phyloP scores from a whole-genome alignment of 2,113 vertebrate species.

The Equus quagga region DNA sequence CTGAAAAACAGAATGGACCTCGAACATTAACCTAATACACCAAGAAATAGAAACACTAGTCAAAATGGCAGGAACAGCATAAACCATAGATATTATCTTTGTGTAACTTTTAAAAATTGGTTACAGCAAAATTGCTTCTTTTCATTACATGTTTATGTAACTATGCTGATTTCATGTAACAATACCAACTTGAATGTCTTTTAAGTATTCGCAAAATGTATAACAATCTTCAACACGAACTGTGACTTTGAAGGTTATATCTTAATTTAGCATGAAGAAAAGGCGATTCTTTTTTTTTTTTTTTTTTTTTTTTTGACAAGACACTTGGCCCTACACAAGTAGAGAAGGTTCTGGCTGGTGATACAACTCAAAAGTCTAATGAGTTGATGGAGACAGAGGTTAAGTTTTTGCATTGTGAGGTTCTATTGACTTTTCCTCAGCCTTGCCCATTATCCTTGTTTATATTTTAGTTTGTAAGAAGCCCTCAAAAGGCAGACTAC shows the following conservation, averaged over 20 bases:
- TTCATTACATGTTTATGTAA: slow-evolving; percentile 54
- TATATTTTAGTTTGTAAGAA: slow-evolving; percentile 22
- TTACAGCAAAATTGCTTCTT: slow-evolving; percentile 67
- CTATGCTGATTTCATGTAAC: slow-evolving; percentile 51
- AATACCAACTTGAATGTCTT: slow-evolving; percentile 52
- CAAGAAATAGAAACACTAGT: slow-evolving; percentile 65
- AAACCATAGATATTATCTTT: slow-evolving; percentile 57
- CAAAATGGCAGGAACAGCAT: slow-evolving; percentile 57
- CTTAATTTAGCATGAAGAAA: slow-evolving; percentile 5
- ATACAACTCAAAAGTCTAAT: slow-evolving; percentile 23
- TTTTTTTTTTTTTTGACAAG: not conserved
- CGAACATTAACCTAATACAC: slow-evolving; percentile 67
- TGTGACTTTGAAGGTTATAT: slow-evolving; percentile 35
- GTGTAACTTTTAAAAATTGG: slow-evolving; percentile 23
- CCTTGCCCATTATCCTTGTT: slow-evolving; percentile 31
- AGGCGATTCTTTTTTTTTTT: not conserved
- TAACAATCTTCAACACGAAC: slow-evolving; percentile 13
- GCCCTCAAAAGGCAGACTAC: slow-evolving; percentile 32
- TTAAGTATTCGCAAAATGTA: slow-evolving; percentile 53
- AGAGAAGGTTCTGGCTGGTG: not conserved
- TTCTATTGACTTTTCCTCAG: slow-evolving; percentile 57
- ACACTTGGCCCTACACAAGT: not conserved
- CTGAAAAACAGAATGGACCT: slow-evolving; percentile 56
- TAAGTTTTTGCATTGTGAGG: slow-evolving; percentile 37
- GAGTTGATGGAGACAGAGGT: slow-evolving; percentile 49